Evolutionary conservation across 2,888 invertebrate species (phyloP), one percentile per base, ranked within the genome.

Genomic region (Spicauda simplicius): DNA sequence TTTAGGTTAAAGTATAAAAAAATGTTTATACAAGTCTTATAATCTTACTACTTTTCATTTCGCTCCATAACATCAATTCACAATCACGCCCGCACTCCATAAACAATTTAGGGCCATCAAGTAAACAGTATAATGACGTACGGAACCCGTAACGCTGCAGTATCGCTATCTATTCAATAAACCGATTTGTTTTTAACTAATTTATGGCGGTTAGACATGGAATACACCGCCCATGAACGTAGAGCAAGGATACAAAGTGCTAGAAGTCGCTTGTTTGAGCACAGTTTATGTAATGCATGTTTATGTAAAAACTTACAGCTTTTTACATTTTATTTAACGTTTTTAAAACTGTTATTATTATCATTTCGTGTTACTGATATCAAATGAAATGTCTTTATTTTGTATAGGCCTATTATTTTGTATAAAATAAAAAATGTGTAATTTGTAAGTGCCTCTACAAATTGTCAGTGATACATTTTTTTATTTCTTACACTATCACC

Each of bases 121-220:
- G 55, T 80, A 81, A 85, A 84, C 81, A 76, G 74, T 71, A 80
- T 85, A 87, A 89, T 86, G 81, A 79, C 74, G 76, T 14, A 77
- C 59, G 10, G 25, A 59, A 33, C 7, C 19, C 11, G 33, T 33
- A 33, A 33, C 10, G 33, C 33, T 4, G 33, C 81, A 86, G 87
- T 84, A 84, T 79, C 74, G 78, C 81, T 84, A 84, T 88, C 85
- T 87, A 84, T 88, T 86, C 83, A 84, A 87, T 84, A 81, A 83
- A 73, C 87, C 80, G 90, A 90, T 91, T 91, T 91, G 89, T 90
- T 91, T 90, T 92, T 89, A 90, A 91, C 86, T 90, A 90, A 90
- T 91, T 91, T 91, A 91, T 90, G 83, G 81, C 76, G 80, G 79
- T 83, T 85, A 79, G 71, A 77, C 91, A 91, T 85, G 91, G 78